Conservation (phyloP, 2,888 invertebrate species). For the Plutella xylostella region DNA sequence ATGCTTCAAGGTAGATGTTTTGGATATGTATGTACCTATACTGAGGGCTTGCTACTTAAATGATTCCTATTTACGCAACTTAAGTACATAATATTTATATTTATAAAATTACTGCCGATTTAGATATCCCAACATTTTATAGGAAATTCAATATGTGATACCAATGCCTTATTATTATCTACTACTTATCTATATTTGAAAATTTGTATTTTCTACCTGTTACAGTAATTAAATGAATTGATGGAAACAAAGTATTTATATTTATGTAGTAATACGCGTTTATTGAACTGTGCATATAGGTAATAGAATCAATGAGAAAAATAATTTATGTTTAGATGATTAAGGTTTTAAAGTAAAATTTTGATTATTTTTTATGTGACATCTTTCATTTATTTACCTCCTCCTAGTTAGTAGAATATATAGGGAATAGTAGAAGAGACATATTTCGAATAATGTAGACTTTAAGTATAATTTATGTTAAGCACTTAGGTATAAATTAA, state of each 20-base stretch:
- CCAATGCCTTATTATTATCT: too few species aligned
- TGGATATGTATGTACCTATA: neutral
- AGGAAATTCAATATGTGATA: neutral
- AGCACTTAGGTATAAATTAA: too few species aligned
- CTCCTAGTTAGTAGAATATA: neutral
- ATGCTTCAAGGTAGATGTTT: neutral
- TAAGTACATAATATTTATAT: neutral
- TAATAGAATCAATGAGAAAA: too few species aligned
- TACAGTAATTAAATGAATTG: neutral
- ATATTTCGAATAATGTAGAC: too few species aligned
- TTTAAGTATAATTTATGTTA: too few species aligned
- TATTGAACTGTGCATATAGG: slow-evolving; percentile 32
- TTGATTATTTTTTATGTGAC: slow-evolving; percentile 15
- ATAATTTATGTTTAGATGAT: slow-evolving; percentile 36
- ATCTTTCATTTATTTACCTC: neutral
- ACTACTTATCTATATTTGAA: neutral
- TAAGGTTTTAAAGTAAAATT: slow-evolving; percentile 33
- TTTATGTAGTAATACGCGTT: slow-evolving; percentile 15
- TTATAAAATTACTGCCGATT: neutral
- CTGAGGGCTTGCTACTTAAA: neutral
- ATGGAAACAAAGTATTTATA: slow-evolving; percentile 17
- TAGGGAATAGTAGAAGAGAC: too few species aligned
- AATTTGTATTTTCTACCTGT: neutral
- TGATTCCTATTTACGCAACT: neutral
- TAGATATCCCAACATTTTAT: neutral